Evolutionary conservation across 2,113 vertebrate species (phyloP), one percentile per base, ranked within the genome.

Genomic region (Chelonoidis abingdonii): DNA sequence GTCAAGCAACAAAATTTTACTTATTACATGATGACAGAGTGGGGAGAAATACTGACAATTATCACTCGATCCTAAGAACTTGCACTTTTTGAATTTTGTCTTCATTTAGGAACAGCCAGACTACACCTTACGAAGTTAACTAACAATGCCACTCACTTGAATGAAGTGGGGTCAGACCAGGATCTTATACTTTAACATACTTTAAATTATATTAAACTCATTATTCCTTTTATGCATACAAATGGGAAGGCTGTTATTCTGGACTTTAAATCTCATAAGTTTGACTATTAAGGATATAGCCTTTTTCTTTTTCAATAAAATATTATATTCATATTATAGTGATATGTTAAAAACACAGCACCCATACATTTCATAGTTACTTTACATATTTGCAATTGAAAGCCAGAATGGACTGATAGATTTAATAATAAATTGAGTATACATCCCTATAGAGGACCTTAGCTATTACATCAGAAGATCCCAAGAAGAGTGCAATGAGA

Each of bases 261-360:
- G 41, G 50, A 76, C 86, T 76, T 92, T 65, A 17, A 75, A 47
- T 65, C 53, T 83, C 78, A 83, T 19, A 0, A 8, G 35, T 53
- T 78, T 95, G 92, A 76, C 53, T 19, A 62, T 49, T 57, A 56
- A 80, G 35, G 47, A 9, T 31, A 16, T 22, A 76, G 78, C 87
- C 72, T 69, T 10, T 69, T 10, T 47, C 19, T 72, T 41, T 56
- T 56, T 9, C 62, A n/a, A 83, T 57, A 35, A 49, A 52, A 5
- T 35, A 6, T 83, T 35, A 6, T 83, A 88, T 47, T 89, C 1
- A 0, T 83, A 10, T 50, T 44, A 62, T 2, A 65, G 69, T 65
- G 52, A 88, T 86, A 38, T 94, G 76, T 35, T 84, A 83, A 50
- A 57, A 81, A 85, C 91, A 85, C 91, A 19, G 31, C 84, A 88